These are phyloP conservation scores for Nymphalis polychloros DNA, from an alignment of 2,888 invertebrate genomes.

Conservation along the genomic window DNA sequence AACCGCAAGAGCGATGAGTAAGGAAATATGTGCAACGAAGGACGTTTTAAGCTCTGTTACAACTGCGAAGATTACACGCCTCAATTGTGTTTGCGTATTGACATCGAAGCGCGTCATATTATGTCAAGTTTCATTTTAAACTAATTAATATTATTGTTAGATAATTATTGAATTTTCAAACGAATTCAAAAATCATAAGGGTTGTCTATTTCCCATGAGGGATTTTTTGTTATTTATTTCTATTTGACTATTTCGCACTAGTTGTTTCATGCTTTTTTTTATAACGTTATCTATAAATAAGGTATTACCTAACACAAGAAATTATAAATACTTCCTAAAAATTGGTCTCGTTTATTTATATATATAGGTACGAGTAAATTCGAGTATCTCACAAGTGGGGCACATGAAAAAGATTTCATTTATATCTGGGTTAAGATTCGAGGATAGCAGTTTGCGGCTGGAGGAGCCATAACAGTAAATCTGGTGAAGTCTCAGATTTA, in stretches of 20 bases:
- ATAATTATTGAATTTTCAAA: too few species aligned
- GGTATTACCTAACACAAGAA: too few species aligned
- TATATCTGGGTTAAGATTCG: constrained; percentile 11
- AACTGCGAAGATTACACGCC: not conserved
- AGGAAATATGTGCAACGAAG: not conserved
- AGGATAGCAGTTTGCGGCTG: constrained; percentile 51
- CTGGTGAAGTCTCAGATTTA: constrained; percentile 73
- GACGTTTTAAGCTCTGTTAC: constrained; percentile 2
- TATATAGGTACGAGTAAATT: too few species aligned
- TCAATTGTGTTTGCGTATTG: not conserved
- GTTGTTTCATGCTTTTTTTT: too few species aligned
- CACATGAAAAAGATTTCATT: constrained; percentile 5
- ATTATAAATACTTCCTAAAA: too few species aligned
- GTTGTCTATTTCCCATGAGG: too few species aligned
- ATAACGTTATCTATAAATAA: too few species aligned
- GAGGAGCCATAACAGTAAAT: constrained; percentile 74
- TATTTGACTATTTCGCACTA: too few species aligned
- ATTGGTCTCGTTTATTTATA: too few species aligned
- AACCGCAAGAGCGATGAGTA: constrained; percentile 3
- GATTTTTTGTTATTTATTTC: too few species aligned
- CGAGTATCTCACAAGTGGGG: not conserved
- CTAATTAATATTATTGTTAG: too few species aligned
- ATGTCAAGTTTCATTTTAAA: not conserved
- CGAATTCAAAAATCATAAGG: too few species aligned
- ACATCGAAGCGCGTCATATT: not conserved